Base-by-base conservation (phyloP, 2,888 invertebrate species). In the Nomada fucata region DNA sequence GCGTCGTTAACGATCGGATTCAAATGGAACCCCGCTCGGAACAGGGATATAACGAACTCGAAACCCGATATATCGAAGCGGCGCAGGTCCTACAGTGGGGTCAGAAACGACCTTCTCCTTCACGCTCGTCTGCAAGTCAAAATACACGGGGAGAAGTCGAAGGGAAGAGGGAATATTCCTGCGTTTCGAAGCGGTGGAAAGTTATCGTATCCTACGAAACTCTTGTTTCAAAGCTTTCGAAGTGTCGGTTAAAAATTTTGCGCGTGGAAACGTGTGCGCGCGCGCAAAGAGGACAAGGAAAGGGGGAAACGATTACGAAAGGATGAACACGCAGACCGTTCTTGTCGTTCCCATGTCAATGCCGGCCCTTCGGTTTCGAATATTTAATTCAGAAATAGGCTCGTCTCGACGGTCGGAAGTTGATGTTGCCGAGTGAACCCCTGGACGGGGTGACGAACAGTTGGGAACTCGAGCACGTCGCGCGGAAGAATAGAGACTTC, bases 381-480 rank as follows among this genome's bases (percentile, higher is more conserved):
- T 86, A 86, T 87, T 82, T 75, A 79, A 84, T 87, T 81, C 65
- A 73, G 78, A 69, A 76, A 11, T 80, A 61, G 59, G 61, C 76
- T 64, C 67, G 63, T 67, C 67, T 79, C 68, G 71, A 80, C 85
- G 84, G 84, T 84, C 86, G 85, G 83, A 88, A 88, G 82, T 85
- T 85, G 87, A 86, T 85, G 86, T 83, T 82, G 29, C 82, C 65
- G 78, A 80, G 83, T 86, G 83, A 83, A 82, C 85, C 82, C 23
- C 23, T n/a, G 61, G 61, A 61, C 72, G 79, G 82, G 85, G 82
- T 86, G 88, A 86, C 87, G 82, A 81, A 18, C 75, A 76, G 85
- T 76, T 76, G 85, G 77, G 77, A 65, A 79, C 61, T 61, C 50
- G 78, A 72, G 68, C 61, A 59, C 69, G 83, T 85, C 63, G 57